Conservation (phyloP, 1,140 invertebrate genomes). For the Hycleus phaleratus region DNA sequence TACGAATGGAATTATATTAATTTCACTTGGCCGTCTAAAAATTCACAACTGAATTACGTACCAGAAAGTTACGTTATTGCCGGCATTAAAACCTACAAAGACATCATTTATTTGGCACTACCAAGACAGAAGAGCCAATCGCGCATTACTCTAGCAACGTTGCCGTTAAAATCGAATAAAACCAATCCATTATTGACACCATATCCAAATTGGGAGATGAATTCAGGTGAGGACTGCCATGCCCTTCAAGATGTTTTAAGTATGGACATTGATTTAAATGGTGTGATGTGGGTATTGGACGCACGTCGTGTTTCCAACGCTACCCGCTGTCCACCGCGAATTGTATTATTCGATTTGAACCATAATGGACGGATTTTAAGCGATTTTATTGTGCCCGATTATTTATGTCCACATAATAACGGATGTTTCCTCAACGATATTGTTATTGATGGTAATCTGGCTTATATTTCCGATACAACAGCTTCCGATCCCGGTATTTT, state of each 20-base stretch:
- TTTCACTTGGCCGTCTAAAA: conserved; percentile 33
- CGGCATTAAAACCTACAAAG: conserved; percentile 39
- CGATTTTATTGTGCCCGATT: conserved; percentile 38
- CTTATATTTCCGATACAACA: conserved; percentile 59
- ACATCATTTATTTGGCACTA: conserved; percentile 39
- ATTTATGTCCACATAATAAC: conserved; percentile 23
- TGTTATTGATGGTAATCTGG: conserved; percentile 56
- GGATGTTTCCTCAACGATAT: conserved; percentile 54
- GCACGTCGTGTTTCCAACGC: conserved; percentile 44
- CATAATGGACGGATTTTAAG: conserved; percentile 46
- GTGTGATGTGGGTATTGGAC: conserved; percentile 63
- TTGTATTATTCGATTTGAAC: conserved; percentile 58
- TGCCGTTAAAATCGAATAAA: conserved; percentile 12
- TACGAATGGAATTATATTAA: conserved; percentile 38
- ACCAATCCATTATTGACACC: conserved; percentile 22
- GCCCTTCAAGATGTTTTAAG: conserved; percentile 42
- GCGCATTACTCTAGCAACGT: conserved; percentile 38
- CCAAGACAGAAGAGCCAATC: conserved; percentile 38
- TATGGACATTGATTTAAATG: conserved; percentile 58
- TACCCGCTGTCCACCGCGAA: conserved; percentile 50
- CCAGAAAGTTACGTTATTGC: conserved; percentile 36
- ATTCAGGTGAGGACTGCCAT: conserved; percentile 15
- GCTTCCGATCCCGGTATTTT: conserved; percentile 56
- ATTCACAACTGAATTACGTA: conserved; percentile 28
- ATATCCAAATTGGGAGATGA: conserved; percentile 25